These are phyloP conservation scores for Gymnodraco acuticeps DNA, from an alignment of 2,797 vertebrate genomes.

Conservation along the genomic window DNA sequence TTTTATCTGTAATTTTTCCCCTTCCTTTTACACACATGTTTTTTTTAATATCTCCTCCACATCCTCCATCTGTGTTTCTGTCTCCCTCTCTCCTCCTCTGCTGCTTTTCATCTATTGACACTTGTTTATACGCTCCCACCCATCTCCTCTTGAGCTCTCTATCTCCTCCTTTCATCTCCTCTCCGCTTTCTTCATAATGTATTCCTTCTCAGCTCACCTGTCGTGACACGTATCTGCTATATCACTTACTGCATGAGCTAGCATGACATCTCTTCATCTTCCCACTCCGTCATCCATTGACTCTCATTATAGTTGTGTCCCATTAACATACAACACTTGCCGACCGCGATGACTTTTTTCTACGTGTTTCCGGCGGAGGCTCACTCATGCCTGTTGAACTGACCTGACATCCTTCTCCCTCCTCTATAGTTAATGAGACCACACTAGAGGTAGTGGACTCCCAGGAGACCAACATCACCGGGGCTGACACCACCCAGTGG, in stretches of 20 bases:
- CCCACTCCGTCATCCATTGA: slow-evolving; percentile 54
- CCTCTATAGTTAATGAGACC: slow-evolving; percentile 90
- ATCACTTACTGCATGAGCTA: slow-evolving; percentile 63
- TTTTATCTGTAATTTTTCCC: not conserved
- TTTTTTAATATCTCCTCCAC: slow-evolving; percentile 12
- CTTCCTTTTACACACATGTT: not conserved
- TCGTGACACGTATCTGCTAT: slow-evolving; percentile 65
- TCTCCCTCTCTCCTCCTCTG: slow-evolving; percentile 13
- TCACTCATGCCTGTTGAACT: slow-evolving; percentile 52
- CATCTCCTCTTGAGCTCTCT: slow-evolving; percentile 53
- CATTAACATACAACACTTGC: slow-evolving; percentile 55
- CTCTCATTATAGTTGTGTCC: slow-evolving; percentile 62
- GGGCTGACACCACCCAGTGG: slow-evolving; percentile 85
- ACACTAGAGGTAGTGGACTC: slow-evolving; percentile 84
- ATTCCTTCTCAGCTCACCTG: slow-evolving; percentile 79
- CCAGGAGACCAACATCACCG: slow-evolving; percentile 83
- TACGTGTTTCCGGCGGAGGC: slow-evolving; percentile 3
- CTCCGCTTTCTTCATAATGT: slow-evolving; percentile 68
- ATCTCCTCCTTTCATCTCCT: slow-evolving; percentile 65
- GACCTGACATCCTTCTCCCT: slow-evolving; percentile 70
- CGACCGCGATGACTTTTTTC: slow-evolving; percentile 33
- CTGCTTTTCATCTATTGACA: slow-evolving; percentile 47
- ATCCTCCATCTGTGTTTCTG: slow-evolving; percentile 20
- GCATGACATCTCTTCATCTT: slow-evolving; percentile 66
- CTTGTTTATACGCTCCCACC: slow-evolving; percentile 59